A percentile compares a stretch with the other conserved stretches of the same genome.
Conservation (phyloP, 1,140 invertebrate genomes). For the Mya arenaria region DNA sequence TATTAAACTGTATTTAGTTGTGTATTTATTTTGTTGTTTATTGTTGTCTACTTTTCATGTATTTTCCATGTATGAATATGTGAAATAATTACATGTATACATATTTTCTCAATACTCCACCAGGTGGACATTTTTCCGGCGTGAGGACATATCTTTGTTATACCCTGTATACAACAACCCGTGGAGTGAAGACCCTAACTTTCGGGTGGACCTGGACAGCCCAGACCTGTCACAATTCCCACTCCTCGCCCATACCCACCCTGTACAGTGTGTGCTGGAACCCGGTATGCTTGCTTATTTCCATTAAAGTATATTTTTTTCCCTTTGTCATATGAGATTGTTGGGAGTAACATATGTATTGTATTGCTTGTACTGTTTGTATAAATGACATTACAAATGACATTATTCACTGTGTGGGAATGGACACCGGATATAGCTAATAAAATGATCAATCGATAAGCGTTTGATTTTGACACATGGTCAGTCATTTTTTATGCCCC, state of each 20-base stretch:
- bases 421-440: too few species aligned
- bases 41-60: background rate
- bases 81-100: background rate
- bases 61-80: background rate
- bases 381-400: too few species aligned
- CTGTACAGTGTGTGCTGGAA: slow-evolving; percentile 68
- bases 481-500: too few species aligned
- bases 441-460: too few species aligned
- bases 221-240: slow-evolving; percentile 63
- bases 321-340: too few species aligned
- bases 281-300: slow-evolving; percentile 70
- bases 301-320: too few species aligned
- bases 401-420: too few species aligned
- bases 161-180: slow-evolving; percentile 69
- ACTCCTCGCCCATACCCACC: slow-evolving; percentile 63
- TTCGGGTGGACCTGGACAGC: slow-evolving; percentile 60
- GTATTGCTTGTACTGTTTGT: too few species aligned
- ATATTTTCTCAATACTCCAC: slow-evolving; percentile 25
- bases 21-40: background rate
- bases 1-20: background rate
- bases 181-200: slow-evolving; percentile 71
- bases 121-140: slow-evolving; percentile 75
- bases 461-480: too few species aligned
- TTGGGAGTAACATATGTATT: too few species aligned
- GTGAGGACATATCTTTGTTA: slow-evolving; percentile 62